Percentiles rank a stretch among this genome's conserved stretches.
Conservation (phyloP, 1,140 invertebrate genomes). For the Bathynomus jamesi region DNA sequence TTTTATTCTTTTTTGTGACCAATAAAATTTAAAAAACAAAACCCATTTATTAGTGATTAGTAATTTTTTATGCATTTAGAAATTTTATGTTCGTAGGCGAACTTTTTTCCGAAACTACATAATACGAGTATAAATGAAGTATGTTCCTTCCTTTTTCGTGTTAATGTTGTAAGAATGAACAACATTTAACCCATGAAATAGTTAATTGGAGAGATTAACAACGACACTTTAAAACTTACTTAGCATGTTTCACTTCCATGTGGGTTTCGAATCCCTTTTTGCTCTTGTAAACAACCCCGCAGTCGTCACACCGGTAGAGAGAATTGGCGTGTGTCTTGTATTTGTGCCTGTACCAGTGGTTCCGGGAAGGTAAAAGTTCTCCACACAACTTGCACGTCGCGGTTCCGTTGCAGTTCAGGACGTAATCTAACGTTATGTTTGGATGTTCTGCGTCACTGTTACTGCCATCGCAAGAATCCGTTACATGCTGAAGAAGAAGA, state of each 20-base stretch:
- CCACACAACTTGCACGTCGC: constrained; percentile 69
- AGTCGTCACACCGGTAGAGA: constrained; percentile 64
- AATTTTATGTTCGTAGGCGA: too few relatives aligned
- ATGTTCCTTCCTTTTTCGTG: too few relatives aligned
- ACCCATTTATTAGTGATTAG: too few relatives aligned
- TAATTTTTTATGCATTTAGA: too few relatives aligned
- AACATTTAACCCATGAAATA: too few relatives aligned
- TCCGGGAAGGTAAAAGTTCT: constrained; percentile 61
- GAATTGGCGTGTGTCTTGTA: constrained; percentile 58
- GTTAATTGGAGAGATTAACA: too few relatives aligned
- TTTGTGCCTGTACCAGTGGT: constrained; percentile 71
- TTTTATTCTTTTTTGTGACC: too few relatives aligned
- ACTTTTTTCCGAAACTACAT: too few relatives aligned
- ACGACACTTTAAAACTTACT: too few relatives aligned
- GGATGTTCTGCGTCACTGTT: constrained; percentile 18
- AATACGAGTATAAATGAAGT: too few relatives aligned
- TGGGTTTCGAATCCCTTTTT: constrained; percentile 69
- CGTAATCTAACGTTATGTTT: constrained; percentile 61
- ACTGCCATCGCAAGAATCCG: constrained; percentile 29
- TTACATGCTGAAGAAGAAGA: constrained; percentile 14
- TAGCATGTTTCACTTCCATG: constrained; percentile 56
- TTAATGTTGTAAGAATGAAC: too few relatives aligned
- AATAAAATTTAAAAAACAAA: too few relatives aligned
- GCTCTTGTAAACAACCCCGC: constrained; percentile 67
- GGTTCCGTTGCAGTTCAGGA: constrained; percentile 60